Percentiles rank a stretch among this genome's conserved stretches.
phyloP scores from a whole-genome alignment of 2,888 invertebrate genomes.

The Lamellibrachia satsuma region DNA sequence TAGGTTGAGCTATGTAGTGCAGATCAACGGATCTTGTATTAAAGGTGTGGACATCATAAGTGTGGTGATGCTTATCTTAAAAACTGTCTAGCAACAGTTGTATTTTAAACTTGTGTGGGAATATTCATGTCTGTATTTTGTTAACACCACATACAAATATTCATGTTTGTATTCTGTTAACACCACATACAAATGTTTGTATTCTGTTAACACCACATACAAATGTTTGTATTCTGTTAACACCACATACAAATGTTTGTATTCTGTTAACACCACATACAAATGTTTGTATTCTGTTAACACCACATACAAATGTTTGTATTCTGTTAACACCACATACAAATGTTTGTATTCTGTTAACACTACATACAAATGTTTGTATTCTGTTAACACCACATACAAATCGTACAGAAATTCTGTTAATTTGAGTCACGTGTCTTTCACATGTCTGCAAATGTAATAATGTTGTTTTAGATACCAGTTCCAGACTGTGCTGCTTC shows the following conservation, averaged over 20 bases:
- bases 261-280: neutral
- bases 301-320: neutral
- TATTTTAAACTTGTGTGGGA: too few species aligned
- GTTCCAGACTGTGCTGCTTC: neutral
- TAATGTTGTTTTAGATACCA: neutral
- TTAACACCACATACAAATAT: neutral
- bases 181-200: neutral
- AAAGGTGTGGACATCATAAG: too few species aligned
- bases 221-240: neutral
- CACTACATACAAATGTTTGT: neutral
- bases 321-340: neutral
- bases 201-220: neutral
- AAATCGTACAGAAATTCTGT: neutral
- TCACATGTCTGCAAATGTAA: neutral
- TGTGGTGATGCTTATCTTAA: too few species aligned
- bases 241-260: neutral
- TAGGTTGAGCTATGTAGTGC: too few species aligned
- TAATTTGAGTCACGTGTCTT: neutral
- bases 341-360: neutral
- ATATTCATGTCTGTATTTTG: neutral
- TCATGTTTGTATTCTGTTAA: neutral
- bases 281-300: neutral
- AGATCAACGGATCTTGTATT: too few species aligned
- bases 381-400: neutral
- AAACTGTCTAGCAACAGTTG: too few species aligned